Percentiles rank a stretch among this genome's conserved stretches.
Conservation (phyloP, 2,888 invertebrate species). For the Suillia variegata region DNA sequence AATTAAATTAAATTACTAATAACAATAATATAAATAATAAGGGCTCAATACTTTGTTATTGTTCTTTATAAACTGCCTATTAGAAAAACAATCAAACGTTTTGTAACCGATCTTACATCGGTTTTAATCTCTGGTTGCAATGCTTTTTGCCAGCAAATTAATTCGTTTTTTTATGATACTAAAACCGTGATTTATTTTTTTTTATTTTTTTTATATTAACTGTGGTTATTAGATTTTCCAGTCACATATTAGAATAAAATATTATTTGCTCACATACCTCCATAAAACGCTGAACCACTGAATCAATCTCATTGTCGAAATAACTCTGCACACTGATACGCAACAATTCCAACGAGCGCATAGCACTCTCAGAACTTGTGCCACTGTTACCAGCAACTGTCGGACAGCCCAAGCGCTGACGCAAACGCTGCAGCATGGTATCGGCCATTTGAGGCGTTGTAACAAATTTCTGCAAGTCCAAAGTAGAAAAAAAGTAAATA, state of each 20-base stretch:
- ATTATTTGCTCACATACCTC: too few relatives aligned
- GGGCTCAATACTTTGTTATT: neutral
- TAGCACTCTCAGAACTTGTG: conserved; percentile 52
- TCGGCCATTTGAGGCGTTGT: conserved; percentile 59
- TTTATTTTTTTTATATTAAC: too few relatives aligned
- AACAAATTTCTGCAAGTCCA: conserved; percentile 46
- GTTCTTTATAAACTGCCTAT: too few relatives aligned
- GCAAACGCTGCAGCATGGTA: conserved; percentile 50
- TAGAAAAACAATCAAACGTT: too few relatives aligned
- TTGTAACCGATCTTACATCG: too few relatives aligned
- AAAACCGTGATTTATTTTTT: too few relatives aligned
- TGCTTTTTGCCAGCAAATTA: too few relatives aligned
- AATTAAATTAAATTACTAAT: too few relatives aligned
- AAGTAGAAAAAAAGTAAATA: neutral
- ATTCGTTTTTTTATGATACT: too few relatives aligned
- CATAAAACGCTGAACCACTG: conserved; percentile 66
- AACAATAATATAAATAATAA: neutral
- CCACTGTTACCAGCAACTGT: conserved; percentile 42
- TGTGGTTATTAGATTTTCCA: too few relatives aligned
- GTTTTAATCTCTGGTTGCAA: too few relatives aligned
- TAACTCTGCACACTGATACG: conserved; percentile 67
- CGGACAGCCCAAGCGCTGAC: conserved; percentile 51
- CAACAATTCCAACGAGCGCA: conserved; percentile 66
- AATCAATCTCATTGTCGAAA: conserved; percentile 68
- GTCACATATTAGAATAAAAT: too few relatives aligned